Evolutionary conservation across 2,113 vertebrate species (phyloP).

Genomic region (Chiloscyllium plagiosum): DNA sequence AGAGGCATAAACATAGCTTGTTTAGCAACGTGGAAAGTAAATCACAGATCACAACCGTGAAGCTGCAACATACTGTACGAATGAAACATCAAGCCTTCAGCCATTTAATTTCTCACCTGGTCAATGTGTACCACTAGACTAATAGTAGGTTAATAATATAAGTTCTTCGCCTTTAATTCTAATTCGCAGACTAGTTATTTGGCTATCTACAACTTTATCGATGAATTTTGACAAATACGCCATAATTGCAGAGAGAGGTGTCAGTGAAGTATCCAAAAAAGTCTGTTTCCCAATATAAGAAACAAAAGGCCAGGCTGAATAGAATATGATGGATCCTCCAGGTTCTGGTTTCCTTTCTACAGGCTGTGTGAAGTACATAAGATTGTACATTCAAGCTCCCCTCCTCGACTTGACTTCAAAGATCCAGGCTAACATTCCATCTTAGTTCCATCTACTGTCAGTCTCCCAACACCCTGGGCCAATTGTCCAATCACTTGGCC

Average conservation of each 20-base stretch:
- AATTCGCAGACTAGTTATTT: background rate
- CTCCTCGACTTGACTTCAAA: too few species aligned
- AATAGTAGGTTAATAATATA: background rate
- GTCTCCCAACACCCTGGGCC: too few species aligned
- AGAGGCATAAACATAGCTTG: background rate
- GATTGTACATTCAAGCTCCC: too few species aligned
- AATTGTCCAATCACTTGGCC: too few species aligned
- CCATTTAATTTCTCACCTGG: background rate
- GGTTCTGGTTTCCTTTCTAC: too few species aligned
- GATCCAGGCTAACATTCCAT: too few species aligned
- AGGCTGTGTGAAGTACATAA: too few species aligned
- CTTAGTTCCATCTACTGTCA: too few species aligned
- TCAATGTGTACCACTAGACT: too few species aligned
- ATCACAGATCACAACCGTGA: background rate
- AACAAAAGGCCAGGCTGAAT: too few species aligned
- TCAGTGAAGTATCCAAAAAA: background rate
- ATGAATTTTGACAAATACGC: background rate
- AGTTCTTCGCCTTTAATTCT: background rate
- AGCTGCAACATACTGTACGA: background rate
- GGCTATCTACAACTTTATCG: background rate
- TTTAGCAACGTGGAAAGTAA: background rate
- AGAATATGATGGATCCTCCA: too few species aligned
- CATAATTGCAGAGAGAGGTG: background rate
- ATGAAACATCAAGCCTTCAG: background rate
- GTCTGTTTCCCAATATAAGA: too few species aligned